A percentile compares a stretch with the other conserved stretches of the same genome.
Evolutionary conservation across 2,888 invertebrate genomes (phyloP).

Genomic region (Zygothrica quintamaculata): DNA sequence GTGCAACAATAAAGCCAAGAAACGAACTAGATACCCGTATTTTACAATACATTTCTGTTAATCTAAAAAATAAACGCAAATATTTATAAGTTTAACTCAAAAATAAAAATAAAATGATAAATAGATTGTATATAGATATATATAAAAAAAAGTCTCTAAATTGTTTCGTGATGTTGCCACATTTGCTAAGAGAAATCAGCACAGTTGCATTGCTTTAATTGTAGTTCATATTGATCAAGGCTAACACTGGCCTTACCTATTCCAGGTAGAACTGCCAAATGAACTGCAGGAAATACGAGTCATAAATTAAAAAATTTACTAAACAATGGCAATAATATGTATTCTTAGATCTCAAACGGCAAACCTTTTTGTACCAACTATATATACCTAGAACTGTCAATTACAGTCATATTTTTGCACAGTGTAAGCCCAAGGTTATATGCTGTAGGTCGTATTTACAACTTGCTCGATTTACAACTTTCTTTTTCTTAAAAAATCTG

Average conservation of each 20-base stretch:
- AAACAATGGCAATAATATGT: constrained; percentile 50
- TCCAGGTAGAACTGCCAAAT: constrained; percentile 57
- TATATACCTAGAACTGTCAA: constrained; percentile 18
- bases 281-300: constrained; percentile 69
- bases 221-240: no score
- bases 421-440: constrained; percentile 15
- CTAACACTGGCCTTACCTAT: constrained; percentile 4
- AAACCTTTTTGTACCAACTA: constrained; percentile 18
- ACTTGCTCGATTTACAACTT: no score
- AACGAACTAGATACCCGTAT: constrained; percentile 54
- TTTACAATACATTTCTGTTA: constrained; percentile 68
- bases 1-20: constrained; percentile 65
- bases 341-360: constrained; percentile 14
- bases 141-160: constrained; percentile 42
- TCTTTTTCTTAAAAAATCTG: no score
- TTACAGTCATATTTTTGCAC: background rate
- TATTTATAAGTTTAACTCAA: constrained; percentile 67
- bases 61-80: constrained; percentile 76
- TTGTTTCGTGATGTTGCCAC: constrained; percentile 67
- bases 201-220: constrained; percentile 23
- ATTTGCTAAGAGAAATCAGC: constrained; percentile 48
- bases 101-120: no score
- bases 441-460: background rate
- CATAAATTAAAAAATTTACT: constrained; percentile 65
- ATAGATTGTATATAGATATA: constrained; percentile 49